These are phyloP conservation scores for Phacellophora camtschatica DNA, from an alignment of 30 jellyfish, hydroid and myxozoan genomes.

Conservation along the genomic window DNA sequence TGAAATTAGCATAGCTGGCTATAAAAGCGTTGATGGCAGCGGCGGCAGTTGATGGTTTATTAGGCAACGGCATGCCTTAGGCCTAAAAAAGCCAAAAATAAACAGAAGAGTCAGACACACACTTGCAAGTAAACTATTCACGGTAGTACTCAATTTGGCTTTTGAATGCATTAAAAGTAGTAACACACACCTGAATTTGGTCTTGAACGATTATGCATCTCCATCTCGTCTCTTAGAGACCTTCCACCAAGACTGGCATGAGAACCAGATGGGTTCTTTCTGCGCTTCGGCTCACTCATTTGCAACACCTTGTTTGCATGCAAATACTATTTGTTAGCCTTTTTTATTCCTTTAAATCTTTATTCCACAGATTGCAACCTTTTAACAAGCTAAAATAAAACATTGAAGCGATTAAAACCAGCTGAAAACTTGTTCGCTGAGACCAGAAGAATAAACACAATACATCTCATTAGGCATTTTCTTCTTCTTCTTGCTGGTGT, in stretches of 20 bases:
- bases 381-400: background rate
- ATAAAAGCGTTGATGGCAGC: no score
- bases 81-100: no score
- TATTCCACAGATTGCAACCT: background rate
- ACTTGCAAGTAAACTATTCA: no score
- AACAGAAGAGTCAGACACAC: no score
- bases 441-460: background rate
- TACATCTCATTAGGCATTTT: constrained; percentile 19
- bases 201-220: constrained; percentile 82
- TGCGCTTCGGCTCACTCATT: constrained; percentile 90
- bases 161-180: no score
- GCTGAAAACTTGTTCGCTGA: background rate
- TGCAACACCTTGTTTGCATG: background rate
- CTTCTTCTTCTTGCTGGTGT: constrained; percentile 15
- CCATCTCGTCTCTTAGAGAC: constrained; percentile 81
- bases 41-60: no score
- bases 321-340: background rate
- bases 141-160: no score
- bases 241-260: constrained; percentile 89
- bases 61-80: no score
- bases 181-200: constrained; percentile 61
- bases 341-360: background rate
- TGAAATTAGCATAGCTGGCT: no score
- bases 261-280: constrained; percentile 82
- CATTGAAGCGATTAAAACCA: background rate